Evolutionary conservation across 2,797 vertebrate species (phyloP).

Genomic region (Sebastolobus altivelis): DNA sequence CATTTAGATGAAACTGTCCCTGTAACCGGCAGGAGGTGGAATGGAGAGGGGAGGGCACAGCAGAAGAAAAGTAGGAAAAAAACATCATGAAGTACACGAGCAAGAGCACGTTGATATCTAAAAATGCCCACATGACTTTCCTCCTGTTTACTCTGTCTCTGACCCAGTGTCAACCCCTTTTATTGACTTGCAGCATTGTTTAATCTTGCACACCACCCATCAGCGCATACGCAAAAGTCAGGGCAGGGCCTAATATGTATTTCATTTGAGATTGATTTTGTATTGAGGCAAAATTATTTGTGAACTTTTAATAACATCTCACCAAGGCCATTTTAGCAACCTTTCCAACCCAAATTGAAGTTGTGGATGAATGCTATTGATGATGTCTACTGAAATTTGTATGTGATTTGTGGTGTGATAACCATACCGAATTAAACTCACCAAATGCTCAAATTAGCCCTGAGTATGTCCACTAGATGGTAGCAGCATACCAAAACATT

Average conservation of each 20-base stretch:
- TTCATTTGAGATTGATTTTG: background rate
- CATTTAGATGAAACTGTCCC: conserved; percentile 66
- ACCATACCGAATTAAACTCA: background rate
- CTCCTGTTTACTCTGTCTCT: background rate
- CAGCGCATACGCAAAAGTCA: background rate
- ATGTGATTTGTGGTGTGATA: background rate
- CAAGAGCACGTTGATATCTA: conserved; percentile 25
- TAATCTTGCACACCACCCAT: conserved; percentile 16
- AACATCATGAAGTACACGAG: conserved; percentile 27
- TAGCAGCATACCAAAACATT: background rate
- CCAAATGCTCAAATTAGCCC: background rate
- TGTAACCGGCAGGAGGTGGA: conserved; percentile 48
- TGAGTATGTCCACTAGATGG: background rate
- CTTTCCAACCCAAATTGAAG: too few species aligned
- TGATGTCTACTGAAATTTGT: background rate
- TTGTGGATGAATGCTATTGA: background rate
- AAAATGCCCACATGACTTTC: conserved; percentile 53
- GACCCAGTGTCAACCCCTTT: background rate
- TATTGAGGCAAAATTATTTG: background rate
- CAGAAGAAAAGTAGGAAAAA: background rate
- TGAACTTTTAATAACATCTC: background rate
- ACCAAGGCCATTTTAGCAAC: too few species aligned
- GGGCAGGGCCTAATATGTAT: conserved; percentile 31
- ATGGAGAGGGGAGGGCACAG: conserved; percentile 6
- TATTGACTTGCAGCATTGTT: conserved; percentile 25